A percentile compares a stretch with the other conserved stretches of the same genome.
phyloP scores from a whole-genome alignment of 2,888 invertebrate species.

The Drosophila niveifrons region DNA sequence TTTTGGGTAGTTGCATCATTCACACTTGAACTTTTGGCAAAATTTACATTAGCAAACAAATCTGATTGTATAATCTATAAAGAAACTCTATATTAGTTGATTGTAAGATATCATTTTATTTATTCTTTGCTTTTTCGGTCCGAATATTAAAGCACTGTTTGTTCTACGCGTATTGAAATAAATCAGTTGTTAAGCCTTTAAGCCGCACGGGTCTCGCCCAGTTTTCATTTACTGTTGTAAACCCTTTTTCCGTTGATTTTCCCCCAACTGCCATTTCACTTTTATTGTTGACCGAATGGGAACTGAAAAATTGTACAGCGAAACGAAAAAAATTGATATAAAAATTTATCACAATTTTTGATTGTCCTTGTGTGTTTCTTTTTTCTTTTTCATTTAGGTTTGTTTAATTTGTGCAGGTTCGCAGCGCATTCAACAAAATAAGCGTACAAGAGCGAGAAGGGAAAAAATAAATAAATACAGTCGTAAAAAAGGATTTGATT shows the following conservation, averaged over 20 bases:
- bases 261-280: background rate
- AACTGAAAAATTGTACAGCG: conserved; percentile 22
- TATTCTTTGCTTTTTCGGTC: background rate
- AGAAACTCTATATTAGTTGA: no score
- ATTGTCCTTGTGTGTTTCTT: conserved; percentile 11
- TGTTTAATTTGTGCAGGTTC: conserved; percentile 65
- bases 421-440: conserved; percentile 62
- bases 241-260: conserved; percentile 13
- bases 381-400: conserved; percentile 41
- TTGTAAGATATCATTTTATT: conserved; percentile 8
- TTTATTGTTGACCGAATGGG: conserved; percentile 31
- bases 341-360: conserved; percentile 64
- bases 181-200: conserved; percentile 25
- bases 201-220: conserved; percentile 16
- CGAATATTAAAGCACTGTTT: conserved; percentile 11
- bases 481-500: conserved; percentile 74
- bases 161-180: conserved; percentile 2
- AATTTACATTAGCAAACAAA: no score
- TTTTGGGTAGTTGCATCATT: conserved; percentile 28
- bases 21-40: conserved; percentile 6
- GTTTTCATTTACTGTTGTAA: conserved; percentile 35
- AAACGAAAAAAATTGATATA: conserved; percentile 56
- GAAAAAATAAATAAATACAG: conserved; percentile 32
- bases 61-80: no score
- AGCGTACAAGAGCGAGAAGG: conserved; percentile 59